Conservation (phyloP, 2,888 invertebrate genomes). For the Nephrotoma appendiculata region DNA sequence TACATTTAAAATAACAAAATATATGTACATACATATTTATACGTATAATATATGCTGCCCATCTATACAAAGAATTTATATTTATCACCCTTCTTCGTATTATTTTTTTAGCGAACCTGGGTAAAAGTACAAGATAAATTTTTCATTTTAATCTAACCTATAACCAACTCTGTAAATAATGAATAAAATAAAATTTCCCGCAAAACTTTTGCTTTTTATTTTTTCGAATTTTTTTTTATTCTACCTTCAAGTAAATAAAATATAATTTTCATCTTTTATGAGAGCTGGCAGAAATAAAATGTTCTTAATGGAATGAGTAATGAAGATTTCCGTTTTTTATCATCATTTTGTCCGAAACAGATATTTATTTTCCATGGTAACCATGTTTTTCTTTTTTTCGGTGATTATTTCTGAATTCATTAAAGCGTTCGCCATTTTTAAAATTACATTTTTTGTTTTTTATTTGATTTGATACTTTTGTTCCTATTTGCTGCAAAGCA, state of each 20-base stretch:
- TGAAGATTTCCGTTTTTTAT: not conserved
- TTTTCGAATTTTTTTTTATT: not conserved
- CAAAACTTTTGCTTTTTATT: not conserved
- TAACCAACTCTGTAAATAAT: not conserved
- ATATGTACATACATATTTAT: not conserved
- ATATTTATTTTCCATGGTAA: slow-evolving; percentile 3
- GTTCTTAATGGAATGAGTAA: not conserved
- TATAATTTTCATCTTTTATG: not conserved
- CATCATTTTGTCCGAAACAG: not conserved
- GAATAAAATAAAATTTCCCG: not conserved
- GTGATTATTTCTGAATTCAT: not conserved
- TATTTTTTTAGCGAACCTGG: not conserved
- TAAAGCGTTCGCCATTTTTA: slow-evolving; percentile 2
- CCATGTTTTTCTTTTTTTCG: not conserved
- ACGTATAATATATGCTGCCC: not conserved
- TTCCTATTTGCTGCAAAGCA: not conserved
- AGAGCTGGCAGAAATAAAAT: not conserved
- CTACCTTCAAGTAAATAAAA: not conserved
- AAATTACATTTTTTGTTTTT: not conserved
- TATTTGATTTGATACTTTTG: not conserved
- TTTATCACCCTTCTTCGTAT: not conserved
- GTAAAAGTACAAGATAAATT: not conserved
- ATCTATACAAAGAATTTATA: not conserved
- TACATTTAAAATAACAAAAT: not conserved
- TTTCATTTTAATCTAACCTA: not conserved